Evolutionary conservation across 2,113 vertebrate genomes (phyloP), one percentile per base, ranked within the genome.

Genomic region (Grus americana): DNA sequence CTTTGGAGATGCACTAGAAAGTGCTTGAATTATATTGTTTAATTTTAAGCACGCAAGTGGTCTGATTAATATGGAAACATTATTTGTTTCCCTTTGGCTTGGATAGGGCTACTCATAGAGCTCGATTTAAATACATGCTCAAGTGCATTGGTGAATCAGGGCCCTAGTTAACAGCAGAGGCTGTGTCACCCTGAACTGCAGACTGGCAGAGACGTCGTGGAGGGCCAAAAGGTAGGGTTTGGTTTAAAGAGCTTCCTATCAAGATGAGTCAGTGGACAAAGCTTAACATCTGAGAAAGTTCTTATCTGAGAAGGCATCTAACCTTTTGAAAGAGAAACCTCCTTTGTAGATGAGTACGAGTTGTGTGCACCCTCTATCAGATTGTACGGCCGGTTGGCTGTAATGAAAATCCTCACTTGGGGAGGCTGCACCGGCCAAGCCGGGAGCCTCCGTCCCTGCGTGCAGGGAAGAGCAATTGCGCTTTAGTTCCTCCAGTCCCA

Each of bases 231-330:
- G 50, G 79, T 52, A 73, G 59, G 23, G 88, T 86, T 66, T 71
- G 46, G 46, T 49, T 96, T 83, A 73, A 91, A 96, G 67, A 92
- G 42, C 75, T 92, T 90, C 65, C 59, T 84, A 92, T 66, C 59
- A 66, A 83, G 62, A 93, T 83, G 85, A 95, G 87, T 90, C 87
- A 88, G 63, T 76, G 87, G 71, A 70, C 84, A 58, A 24, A 93
- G 66, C 58, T 94, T 68, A 75, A 62, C 67, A 73, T 83, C 38
- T 74, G 86, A 92, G 79, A 92, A 93, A 86, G 79, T 90, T 52
- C 58, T 92, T 94, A 79, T 84, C 88, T 86, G 79, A 80, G 72
- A 68, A 88, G n/a, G 55, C 79, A 92, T 92, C 90, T 96, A 71
- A 73, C 63, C 79, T 95, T 88, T 49, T 78, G 92, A 78, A 92